These are phyloP conservation scores for Gymnobelideus leadbeateri DNA, from an alignment of 2,113 vertebrate genomes.

Conservation along the genomic window DNA sequence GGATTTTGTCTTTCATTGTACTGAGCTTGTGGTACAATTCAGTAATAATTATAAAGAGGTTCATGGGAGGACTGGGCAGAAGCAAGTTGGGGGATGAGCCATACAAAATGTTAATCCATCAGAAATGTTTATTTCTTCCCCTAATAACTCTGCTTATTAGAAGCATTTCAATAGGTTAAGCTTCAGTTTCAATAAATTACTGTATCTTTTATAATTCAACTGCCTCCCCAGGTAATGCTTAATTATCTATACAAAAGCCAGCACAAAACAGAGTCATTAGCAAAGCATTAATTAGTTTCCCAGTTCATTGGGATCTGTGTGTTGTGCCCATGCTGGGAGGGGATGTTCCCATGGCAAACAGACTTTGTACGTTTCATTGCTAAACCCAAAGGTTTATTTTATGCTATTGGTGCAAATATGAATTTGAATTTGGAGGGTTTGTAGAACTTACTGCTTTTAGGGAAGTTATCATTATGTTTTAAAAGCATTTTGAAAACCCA, in stretches of 20 bases:
- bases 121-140: constrained; percentile 52
- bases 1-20: background rate
- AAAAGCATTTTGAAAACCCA: background rate
- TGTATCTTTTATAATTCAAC: constrained; percentile 47
- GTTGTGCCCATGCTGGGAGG: rapidly evolving
- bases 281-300: constrained; percentile 39
- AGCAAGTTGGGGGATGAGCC: background rate
- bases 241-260: constrained; percentile 53
- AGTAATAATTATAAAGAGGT: background rate
- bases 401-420: background rate
- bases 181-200: constrained; percentile 55
- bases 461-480: constrained; percentile 4
- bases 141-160: constrained; percentile 43
- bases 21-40: background rate
- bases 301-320: background rate
- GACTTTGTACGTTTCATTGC: rapidly evolving
- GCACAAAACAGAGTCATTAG: constrained; percentile 6
- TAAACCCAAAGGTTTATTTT: rapidly evolving
- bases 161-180: constrained; percentile 11
- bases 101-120: constrained; percentile 2
- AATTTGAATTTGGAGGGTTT: background rate
- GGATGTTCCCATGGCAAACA: constrained; percentile 7
- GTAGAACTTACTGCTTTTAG: background rate
- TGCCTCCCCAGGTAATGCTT: constrained; percentile 39
- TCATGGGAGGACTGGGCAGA: background rate